phyloP scores from a whole-genome alignment of 2,113 vertebrate genomes.

The Dipodomys merriami region DNA sequence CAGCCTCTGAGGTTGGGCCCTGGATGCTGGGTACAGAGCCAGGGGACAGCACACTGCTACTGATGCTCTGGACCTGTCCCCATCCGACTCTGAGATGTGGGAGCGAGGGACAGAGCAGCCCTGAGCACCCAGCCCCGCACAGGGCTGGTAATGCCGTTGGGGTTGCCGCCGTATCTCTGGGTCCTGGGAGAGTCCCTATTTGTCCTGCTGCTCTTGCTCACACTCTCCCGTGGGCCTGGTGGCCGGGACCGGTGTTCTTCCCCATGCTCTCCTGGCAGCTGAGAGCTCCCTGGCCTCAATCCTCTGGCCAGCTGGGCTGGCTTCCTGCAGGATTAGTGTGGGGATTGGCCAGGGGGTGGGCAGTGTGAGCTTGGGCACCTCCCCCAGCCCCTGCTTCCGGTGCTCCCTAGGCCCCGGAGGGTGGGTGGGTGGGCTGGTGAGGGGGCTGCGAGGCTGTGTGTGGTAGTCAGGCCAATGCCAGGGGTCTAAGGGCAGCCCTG shows the following conservation, averaged over 20 bases:
- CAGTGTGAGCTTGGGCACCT: neutral
- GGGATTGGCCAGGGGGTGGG: slow-evolving; percentile 84
- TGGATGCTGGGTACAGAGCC: neutral
- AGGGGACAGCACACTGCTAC: neutral
- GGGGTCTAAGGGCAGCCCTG: neutral
- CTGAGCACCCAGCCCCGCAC: fast-evolving
- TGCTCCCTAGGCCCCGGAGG: neutral
- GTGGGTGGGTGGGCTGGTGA: neutral
- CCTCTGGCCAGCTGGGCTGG: slow-evolving; percentile 85
- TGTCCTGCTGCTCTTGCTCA: neutral
- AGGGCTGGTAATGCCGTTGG: too few relatives aligned
- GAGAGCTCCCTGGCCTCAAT: slow-evolving; percentile 84
- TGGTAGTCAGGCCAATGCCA: neutral
- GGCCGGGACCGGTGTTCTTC: neutral
- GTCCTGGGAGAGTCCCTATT: fast-evolving
- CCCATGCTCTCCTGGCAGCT: slow-evolving; percentile 63
- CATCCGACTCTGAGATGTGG: neutral
- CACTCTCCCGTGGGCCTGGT: neutral
- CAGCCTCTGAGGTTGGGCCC: neutral
- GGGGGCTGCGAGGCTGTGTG: neutral
- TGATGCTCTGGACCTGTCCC: too few relatives aligned
- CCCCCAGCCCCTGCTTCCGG: neutral
- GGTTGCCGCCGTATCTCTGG: neutral
- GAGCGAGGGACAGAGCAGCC: neutral
- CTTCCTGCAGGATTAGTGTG: slow-evolving; percentile 88